Conservation (phyloP, 2,888 invertebrate species). For the Stomorhina lunata region DNA sequence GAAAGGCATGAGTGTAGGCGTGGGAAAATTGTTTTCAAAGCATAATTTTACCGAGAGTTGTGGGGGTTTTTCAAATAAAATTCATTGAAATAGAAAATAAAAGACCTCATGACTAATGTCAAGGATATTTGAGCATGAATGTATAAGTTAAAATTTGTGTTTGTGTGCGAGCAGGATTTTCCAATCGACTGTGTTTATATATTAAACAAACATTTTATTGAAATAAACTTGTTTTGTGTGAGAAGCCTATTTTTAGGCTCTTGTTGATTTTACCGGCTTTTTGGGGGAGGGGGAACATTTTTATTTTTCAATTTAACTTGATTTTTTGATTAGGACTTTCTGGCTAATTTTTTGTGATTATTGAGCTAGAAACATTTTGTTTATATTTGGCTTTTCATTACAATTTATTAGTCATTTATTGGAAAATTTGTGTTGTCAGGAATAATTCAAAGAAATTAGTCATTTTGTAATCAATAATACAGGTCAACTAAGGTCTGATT, state of each 20-base stretch:
- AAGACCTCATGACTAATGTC: conserved; percentile 73
- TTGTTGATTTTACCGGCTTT: no score
- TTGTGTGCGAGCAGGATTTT: conserved; percentile 40
- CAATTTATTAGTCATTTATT: not conserved
- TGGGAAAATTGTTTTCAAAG: conserved; percentile 63
- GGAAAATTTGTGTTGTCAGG: no score
- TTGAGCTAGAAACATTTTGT: conserved; percentile 18
- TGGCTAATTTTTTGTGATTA: conserved; percentile 25
- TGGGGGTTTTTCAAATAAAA: conserved; percentile 46
- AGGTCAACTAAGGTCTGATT: no score
- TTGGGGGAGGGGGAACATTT: not conserved
- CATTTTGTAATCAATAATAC: no score
- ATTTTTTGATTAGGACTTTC: not conserved
- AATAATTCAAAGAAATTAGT: no score
- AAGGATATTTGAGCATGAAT: conserved; percentile 53
- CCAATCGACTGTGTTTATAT: conserved; percentile 48
- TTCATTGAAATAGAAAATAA: conserved; percentile 52
- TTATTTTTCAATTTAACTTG: not conserved
- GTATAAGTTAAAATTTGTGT: not conserved
- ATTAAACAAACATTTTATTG: conserved; percentile 31
- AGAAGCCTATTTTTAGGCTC: not conserved
- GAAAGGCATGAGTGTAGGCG: conserved; percentile 60
- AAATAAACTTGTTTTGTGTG: not conserved
- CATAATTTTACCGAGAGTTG: conserved; percentile 55
- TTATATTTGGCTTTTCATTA: not conserved